phyloP scores from a whole-genome alignment of 1,140 invertebrate species.

The Lasioglossum albipes region DNA sequence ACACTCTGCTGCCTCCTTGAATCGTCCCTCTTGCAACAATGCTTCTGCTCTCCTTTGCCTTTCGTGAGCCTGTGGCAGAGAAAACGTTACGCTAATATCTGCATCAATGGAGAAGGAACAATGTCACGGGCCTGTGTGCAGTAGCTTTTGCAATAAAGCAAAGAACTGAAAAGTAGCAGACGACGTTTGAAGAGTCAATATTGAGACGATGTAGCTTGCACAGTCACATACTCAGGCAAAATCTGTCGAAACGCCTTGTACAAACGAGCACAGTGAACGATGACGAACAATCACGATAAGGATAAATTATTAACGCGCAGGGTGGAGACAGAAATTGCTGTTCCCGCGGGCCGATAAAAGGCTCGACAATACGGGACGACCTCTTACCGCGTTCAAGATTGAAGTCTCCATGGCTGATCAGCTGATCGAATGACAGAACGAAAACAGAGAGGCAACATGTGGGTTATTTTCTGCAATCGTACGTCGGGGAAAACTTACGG shows the following conservation, averaged over 20 bases:
- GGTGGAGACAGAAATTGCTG: neutral
- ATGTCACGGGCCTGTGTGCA: neutral
- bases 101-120: neutral
- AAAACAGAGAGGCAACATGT: constrained; percentile 49
- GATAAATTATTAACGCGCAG: neutral
- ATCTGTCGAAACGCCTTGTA: neutral
- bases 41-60: constrained; percentile 83
- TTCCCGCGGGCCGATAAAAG: neutral
- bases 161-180: neutral
- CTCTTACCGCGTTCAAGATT: constrained; percentile 67
- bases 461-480: constrained; percentile 18
- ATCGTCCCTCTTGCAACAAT: constrained; percentile 81
- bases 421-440: constrained; percentile 40
- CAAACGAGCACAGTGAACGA: neutral
- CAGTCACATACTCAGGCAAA: constrained; percentile 16
- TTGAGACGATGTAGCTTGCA: neutral
- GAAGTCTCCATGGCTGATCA: constrained; percentile 68
- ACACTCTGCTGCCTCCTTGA: constrained; percentile 83
- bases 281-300: neutral
- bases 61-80: constrained; percentile 82
- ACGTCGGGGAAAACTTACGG: neutral
- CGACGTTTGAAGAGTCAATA: neutral
- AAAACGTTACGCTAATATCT: neutral
- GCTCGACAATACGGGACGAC: neutral
- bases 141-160: neutral